Conservation (phyloP, 2,888 invertebrate genomes). For the Spisula solida region DNA sequence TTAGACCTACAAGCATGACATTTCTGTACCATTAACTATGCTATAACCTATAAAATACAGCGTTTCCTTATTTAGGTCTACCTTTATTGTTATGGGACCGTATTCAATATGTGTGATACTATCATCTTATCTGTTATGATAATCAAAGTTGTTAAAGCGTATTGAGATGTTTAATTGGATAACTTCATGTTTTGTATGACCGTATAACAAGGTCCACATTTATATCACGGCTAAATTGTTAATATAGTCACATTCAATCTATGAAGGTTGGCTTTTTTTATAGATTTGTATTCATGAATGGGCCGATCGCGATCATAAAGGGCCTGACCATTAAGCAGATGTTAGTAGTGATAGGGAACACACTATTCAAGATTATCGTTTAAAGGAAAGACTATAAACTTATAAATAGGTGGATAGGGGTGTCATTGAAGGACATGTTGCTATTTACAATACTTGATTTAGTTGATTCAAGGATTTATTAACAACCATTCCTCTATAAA, state of each 20-base stretch:
- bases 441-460: not conserved
- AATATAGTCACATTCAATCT: not conserved
- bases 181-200: conserved; percentile 15
- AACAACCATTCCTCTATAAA: not conserved
- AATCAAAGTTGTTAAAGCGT: conserved; percentile 24
- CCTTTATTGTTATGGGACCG: not conserved
- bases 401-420: not conserved
- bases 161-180: conserved; percentile 19
- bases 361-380: not conserved
- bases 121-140: conserved; percentile 28
- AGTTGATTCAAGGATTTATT: not conserved
- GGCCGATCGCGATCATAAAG: not conserved
- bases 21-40: not conserved
- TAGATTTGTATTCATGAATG: conserved; percentile 13
- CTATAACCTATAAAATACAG: not conserved
- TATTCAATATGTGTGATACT: not conserved
- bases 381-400: not conserved
- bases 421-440: not conserved
- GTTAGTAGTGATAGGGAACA: not conserved
- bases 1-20: not conserved
- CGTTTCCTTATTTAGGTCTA: not conserved
- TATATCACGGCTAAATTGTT: conserved; percentile 21
- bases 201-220: not conserved
- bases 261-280: not conserved
- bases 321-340: not conserved